These are phyloP conservation scores for Caenorhabditis japonica DNA, from an alignment of 2,888 invertebrate genomes.

Conservation along the genomic window DNA sequence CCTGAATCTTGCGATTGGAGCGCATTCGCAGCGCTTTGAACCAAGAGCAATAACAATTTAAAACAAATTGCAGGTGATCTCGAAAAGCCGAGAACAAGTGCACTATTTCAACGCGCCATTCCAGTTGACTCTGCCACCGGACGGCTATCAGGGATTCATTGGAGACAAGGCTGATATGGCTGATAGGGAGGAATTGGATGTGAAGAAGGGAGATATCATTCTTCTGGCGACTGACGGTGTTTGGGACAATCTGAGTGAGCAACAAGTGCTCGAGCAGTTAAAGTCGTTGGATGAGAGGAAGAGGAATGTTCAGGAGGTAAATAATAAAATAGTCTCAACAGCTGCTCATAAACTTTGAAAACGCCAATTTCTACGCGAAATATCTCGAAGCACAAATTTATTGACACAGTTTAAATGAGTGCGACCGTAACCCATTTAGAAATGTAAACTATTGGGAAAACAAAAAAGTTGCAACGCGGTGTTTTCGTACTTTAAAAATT, in stretches of 20 bases:
- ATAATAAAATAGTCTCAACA: background rate
- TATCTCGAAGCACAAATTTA: no score
- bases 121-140: constrained; percentile 92
- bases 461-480: no score
- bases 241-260: constrained; percentile 96
- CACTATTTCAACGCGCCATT: constrained; percentile 99
- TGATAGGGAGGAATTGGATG: constrained; percentile 66
- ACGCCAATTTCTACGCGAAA: no score
- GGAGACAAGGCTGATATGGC: constrained; percentile 73
- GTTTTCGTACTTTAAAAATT: no score
- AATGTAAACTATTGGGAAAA: no score
- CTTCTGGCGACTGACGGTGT: constrained; percentile 91
- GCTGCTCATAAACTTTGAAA: no score
- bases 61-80: constrained; percentile 81
- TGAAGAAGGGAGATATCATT: constrained; percentile 70
- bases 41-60: background rate
- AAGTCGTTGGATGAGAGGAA: constrained; percentile 53
- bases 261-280: constrained; percentile 89
- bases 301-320: constrained; percentile 62
- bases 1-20: background rate
- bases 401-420: no score
- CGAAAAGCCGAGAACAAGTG: constrained; percentile 94
- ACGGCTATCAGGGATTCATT: constrained; percentile 71
- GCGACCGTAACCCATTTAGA: no score
- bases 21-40: background rate